phyloP scores from a whole-genome alignment of 2,113 vertebrate genomes.

The Nerophis ophidion region DNA sequence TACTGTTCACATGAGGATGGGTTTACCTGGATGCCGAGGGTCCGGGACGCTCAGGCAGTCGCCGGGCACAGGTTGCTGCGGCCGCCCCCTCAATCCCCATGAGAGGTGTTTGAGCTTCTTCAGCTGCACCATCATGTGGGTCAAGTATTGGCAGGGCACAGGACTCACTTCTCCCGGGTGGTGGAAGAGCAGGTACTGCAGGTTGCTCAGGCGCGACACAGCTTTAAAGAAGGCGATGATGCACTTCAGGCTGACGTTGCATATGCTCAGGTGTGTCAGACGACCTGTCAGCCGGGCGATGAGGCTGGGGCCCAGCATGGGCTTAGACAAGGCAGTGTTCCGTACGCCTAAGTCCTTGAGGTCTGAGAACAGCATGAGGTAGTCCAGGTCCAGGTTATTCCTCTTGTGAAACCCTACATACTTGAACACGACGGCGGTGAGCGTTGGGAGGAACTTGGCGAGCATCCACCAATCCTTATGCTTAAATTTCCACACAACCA shows the following conservation, averaged over 20 bases:
- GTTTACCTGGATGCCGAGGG: conserved; percentile 32
- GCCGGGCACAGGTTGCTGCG: conserved; percentile 38
- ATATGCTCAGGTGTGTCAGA: conserved; percentile 53
- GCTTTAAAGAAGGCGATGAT: conserved; percentile 30
- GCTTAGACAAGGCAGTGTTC: conserved; percentile 43
- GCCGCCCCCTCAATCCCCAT: conserved; percentile 60
- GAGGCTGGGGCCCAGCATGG: conserved; percentile 29
- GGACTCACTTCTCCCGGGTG: conserved; percentile 50
- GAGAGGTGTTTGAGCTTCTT: conserved; percentile 46
- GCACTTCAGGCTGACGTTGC: conserved; percentile 48
- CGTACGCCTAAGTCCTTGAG: conserved; percentile 42
- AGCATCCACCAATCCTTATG: conserved; percentile 59
- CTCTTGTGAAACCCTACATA: conserved; percentile 49
- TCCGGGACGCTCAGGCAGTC: conserved; percentile 50
- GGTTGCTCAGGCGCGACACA: conserved; percentile 38
- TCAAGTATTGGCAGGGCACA: conserved; percentile 44
- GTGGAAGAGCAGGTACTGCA: conserved; percentile 54
- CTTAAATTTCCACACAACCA: conserved; percentile 47
- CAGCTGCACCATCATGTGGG: conserved; percentile 42
- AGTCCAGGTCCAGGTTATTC: conserved; percentile 38
- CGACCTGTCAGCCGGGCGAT: conserved; percentile 30
- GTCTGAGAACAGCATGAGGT: conserved; percentile 27
- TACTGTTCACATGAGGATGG: background rate
- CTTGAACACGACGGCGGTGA: conserved; percentile 50
- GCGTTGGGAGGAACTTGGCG: conserved; percentile 44